These are phyloP conservation scores for Monochamus saltuarius DNA, from an alignment of 1,140 invertebrate species.

Conservation along the genomic window DNA sequence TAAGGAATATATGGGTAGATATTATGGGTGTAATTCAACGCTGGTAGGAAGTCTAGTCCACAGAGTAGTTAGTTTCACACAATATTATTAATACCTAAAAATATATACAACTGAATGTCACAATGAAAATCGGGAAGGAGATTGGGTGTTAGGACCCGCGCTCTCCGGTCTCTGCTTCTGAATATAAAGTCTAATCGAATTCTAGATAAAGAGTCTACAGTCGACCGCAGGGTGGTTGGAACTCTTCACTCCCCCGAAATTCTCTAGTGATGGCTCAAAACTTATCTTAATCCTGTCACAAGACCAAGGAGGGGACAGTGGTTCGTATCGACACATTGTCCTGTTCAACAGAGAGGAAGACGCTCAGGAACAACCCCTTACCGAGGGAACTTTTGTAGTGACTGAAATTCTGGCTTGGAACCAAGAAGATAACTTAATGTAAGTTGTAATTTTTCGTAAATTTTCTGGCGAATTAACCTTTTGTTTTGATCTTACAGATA, in stretches of 20 bases:
- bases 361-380: conserved; percentile 59
- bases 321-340: conserved; percentile 68
- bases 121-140: no score
- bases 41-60: no score
- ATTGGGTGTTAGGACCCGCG: no score
- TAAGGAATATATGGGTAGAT: no score
- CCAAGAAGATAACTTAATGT: conserved; percentile 64
- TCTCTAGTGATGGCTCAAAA: conserved; percentile 56
- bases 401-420: conserved; percentile 79
- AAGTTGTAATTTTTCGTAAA: conserved; percentile 44
- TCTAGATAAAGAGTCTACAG: conserved; percentile 46
- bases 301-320: conserved; percentile 56
- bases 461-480: neutral
- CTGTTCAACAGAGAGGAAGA: conserved; percentile 53
- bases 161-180: no score
- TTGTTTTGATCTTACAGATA: conserved; percentile 55
- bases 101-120: no score
- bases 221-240: conserved; percentile 73
- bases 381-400: conserved; percentile 74
- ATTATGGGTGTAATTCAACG: no score
- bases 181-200: no score
- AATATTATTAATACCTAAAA: no score
- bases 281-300: conserved; percentile 60
- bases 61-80: no score
- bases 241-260: conserved; percentile 60